Conservation (phyloP, 2,888 invertebrate species). For the Microplitis manilae region DNA sequence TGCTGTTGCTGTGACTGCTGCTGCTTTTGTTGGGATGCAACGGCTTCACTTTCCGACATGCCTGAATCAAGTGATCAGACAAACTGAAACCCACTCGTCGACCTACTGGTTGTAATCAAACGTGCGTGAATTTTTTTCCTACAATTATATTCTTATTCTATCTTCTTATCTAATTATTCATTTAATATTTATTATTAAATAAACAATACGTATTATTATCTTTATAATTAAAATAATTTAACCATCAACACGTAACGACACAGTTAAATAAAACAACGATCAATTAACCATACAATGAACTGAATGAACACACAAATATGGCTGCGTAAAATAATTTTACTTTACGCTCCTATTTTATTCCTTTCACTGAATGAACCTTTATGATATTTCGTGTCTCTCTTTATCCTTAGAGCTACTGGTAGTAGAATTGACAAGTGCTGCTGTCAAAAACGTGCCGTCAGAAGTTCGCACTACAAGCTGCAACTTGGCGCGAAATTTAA, state of each 20-base stretch:
- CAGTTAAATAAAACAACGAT: neutral
- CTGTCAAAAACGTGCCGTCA: neutral
- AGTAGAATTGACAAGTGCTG: neutral
- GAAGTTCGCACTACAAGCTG: no score
- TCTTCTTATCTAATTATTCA: neutral
- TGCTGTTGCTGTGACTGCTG: conserved; percentile 60
- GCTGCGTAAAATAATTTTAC: conserved; percentile 15
- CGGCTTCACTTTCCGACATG: conserved; percentile 69
- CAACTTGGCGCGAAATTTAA: no score
- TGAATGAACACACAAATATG: neutral
- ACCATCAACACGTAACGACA: conserved; percentile 4
- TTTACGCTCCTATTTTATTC: neutral
- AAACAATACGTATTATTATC: conserved; percentile 3
- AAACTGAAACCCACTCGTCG: conserved; percentile 38
- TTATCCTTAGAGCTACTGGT: neutral
- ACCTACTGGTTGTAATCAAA: conserved; percentile 46
- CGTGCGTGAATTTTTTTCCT: neutral
- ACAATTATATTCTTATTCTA: neutral
- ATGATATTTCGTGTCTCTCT: neutral
- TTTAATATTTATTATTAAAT: neutral
- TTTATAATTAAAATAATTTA: conserved; percentile 4
- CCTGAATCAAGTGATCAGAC: conserved; percentile 47
- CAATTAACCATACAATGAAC: neutral
- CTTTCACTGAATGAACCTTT: neutral
- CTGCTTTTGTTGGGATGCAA: conserved; percentile 67